Base-by-base conservation (phyloP, 2,797 vertebrate genomes). In the Cuniculus paca region DNA sequence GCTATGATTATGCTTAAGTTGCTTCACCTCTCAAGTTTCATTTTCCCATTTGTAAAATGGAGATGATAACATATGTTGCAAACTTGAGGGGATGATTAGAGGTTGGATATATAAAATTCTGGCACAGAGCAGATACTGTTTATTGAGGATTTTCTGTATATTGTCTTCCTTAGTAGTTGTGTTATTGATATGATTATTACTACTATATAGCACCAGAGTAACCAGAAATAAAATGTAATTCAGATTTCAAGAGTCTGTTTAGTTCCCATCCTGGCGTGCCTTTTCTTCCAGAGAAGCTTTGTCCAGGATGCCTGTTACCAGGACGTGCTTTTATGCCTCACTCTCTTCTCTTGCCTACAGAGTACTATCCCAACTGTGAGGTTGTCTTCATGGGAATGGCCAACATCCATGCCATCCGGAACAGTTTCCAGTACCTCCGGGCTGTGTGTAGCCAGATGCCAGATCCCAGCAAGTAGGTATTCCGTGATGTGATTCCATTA, bases 341-440 rank as follows among this genome's bases (percentile, higher is more conserved):
- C 63, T 94, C 48, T 87, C 61, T 54, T 95, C 75, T 97, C 28
- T 6, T 2, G 0, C 84, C 45, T 97, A 17, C 96, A 99, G 99
- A 99, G 97, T 99, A 99, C 98, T 99, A 99, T 96, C 99, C 99
- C 1, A 99, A 99, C 98, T 99, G 99, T 90, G 99, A 99, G 98
- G 99, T 99, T 0, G 99, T 99, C 97, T 99, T 99, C 98, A 99
- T 99, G 99, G 99, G 99, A 96, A 99, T 99, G 99, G 99, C 99
- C 96, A 99, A 99, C 98, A 99, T 99, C 98, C 99, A 99, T 58
- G 99, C 99, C 97, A 99, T 99, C 97, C 98, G 99, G 58, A 99
- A 99, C 98, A 99, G 99, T 95, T 99, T 99, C 98, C 99, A 99
- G 98, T 99, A 99, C 58, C 99, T 99, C 82, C 99, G 99, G 82